Evolutionary conservation across 2,113 vertebrate genomes (phyloP).

Genomic region (Leiothrix lutea): DNA sequence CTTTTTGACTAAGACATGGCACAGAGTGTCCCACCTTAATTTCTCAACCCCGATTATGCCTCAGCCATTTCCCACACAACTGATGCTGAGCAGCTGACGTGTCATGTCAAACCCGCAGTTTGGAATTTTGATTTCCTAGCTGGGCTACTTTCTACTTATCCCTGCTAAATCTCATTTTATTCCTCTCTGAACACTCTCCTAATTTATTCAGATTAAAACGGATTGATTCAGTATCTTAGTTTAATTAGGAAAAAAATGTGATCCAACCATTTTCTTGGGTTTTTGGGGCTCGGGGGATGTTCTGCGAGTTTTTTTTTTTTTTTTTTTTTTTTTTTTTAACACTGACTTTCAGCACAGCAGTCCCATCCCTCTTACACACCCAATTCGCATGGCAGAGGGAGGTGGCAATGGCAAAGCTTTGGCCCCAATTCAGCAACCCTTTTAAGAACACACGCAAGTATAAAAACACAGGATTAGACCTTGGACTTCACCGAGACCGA

Average conservation of each 20-base stretch:
- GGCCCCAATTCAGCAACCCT: slow-evolving; percentile 38
- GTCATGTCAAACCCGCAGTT: slow-evolving; percentile 35
- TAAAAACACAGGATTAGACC: slow-evolving; percentile 44
- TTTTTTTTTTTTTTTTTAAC: neutral
- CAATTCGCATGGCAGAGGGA: slow-evolving; percentile 13
- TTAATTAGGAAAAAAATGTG: slow-evolving; percentile 45
- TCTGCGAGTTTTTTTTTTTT: neutral
- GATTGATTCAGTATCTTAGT: slow-evolving; percentile 69
- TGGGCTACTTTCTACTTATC: slow-evolving; percentile 59
- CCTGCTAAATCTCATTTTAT: slow-evolving; percentile 69
- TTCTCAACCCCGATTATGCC: slow-evolving; percentile 36
- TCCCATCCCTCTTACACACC: slow-evolving; percentile 51
- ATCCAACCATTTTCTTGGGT: neutral
- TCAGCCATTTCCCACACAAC: slow-evolving; percentile 43
- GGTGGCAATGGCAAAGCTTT: slow-evolving; percentile 8
- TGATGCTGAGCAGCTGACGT: slow-evolving; percentile 44
- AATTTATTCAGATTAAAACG: slow-evolving; percentile 75
- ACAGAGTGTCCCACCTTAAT: slow-evolving; percentile 40
- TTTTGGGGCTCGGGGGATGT: neutral
- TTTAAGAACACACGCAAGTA: slow-evolving; percentile 29
- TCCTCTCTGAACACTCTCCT: slow-evolving; percentile 58
- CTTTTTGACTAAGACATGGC: slow-evolving; percentile 12
- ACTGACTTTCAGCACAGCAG: slow-evolving; percentile 60
- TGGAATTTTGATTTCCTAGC: slow-evolving; percentile 61
- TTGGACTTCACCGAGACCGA: neutral